Conservation (phyloP, 2,888 invertebrate species). For the Pegoplata infirma region DNA sequence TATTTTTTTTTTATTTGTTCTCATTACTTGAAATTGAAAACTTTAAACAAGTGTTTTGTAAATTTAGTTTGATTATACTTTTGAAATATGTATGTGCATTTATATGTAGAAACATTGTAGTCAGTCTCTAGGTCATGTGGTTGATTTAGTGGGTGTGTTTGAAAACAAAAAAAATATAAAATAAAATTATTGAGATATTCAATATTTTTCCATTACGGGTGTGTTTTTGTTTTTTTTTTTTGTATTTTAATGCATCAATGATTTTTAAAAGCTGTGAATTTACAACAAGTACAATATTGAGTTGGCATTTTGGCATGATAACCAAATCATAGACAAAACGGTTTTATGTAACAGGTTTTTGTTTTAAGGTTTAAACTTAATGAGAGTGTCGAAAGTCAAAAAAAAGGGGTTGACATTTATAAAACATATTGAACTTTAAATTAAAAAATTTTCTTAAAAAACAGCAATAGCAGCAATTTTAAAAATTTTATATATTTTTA, state of each 20-base stretch:
- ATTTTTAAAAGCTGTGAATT: slow-evolving; percentile 37
- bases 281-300: slow-evolving; percentile 16
- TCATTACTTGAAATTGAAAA: neutral
- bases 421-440: too few species aligned
- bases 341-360: neutral
- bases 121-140: slow-evolving; percentile 48
- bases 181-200: slow-evolving; percentile 15
- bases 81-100: neutral
- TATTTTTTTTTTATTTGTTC: neutral
- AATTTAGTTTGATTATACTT: slow-evolving; percentile 7
- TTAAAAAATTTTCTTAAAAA: too few species aligned
- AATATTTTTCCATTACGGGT: slow-evolving; percentile 8
- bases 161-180: too few species aligned
- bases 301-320: neutral
- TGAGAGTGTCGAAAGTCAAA: neutral
- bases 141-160: slow-evolving; percentile 44
- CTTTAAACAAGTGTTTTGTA: neutral
- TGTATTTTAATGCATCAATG: slow-evolving; percentile 41
- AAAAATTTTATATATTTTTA: too few species aligned
- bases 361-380: neutral
- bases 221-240: slow-evolving; percentile 3
- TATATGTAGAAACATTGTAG: neutral
- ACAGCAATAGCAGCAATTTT: too few species aligned
- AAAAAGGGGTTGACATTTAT: neutral
- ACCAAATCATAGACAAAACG: neutral